Evolutionary conservation across 2,797 vertebrate genomes (phyloP).

Genomic region (Pelobates cultripes): DNA sequence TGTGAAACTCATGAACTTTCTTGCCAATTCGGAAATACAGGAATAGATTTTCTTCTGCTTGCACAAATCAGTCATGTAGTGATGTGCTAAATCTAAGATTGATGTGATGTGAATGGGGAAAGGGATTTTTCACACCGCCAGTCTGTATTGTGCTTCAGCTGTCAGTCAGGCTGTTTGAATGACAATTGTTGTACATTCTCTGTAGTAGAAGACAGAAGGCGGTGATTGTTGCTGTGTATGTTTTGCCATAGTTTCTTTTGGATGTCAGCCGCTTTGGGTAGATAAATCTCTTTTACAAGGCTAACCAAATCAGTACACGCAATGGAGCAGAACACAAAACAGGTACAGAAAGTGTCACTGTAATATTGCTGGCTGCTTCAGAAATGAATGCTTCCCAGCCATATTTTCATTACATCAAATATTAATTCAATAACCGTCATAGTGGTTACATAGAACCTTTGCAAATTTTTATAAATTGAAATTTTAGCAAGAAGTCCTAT

Average conservation of each 20-base stretch:
- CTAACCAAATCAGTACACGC: constrained; percentile 40
- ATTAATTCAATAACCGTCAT: constrained; percentile 36
- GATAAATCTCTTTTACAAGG: constrained; percentile 51
- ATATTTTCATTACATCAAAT: constrained; percentile 26
- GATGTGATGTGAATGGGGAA: constrained; percentile 53
- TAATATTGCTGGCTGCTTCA: constrained; percentile 20
- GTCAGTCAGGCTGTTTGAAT: constrained; percentile 44
- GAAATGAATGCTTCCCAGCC: constrained; percentile 30
- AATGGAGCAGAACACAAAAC: constrained; percentile 33
- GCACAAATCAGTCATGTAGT: constrained; percentile 50
- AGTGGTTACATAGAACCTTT: constrained; percentile 17
- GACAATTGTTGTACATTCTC: constrained; percentile 50
- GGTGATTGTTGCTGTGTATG: constrained; percentile 41
- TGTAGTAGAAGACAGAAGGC: constrained; percentile 32
- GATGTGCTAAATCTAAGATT: constrained; percentile 54
- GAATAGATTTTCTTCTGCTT: constrained; percentile 53
- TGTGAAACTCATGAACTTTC: constrained; percentile 51
- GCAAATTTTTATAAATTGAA: not conserved
- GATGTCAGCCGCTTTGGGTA: constrained; percentile 36
- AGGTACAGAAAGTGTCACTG: constrained; percentile 29
- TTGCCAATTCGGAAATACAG: constrained; percentile 49
- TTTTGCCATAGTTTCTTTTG: constrained; percentile 45
- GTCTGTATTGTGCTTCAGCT: constrained; percentile 49
- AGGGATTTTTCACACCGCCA: constrained; percentile 53
- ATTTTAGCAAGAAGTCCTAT: no score